A percentile compares a stretch with the other conserved stretches of the same genome.
These are phyloP conservation scores for Parotocinclus haroldoi DNA, from an alignment of 2,797 vertebrate species.

Conservation along the genomic window DNA sequence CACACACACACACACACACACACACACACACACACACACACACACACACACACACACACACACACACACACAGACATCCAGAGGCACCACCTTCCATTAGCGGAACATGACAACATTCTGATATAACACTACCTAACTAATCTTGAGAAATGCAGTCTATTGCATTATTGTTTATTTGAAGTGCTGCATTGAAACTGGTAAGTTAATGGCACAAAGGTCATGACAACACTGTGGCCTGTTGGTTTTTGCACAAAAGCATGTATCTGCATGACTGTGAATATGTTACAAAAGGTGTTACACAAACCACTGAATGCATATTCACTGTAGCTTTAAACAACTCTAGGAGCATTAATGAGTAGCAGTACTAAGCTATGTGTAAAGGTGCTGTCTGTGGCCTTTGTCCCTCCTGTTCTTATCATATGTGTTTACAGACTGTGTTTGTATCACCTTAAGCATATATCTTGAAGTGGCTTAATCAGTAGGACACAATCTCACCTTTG, in stretches of 20 bases:
- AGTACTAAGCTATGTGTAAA: neutral
- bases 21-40: conserved; percentile 2
- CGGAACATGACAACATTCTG: conserved; percentile 28
- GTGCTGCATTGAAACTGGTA: conserved; percentile 7
- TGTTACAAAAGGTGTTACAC: conserved; percentile 21
- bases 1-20: neutral
- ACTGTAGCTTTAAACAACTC: no score
- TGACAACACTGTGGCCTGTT: conserved; percentile 36
- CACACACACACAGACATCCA: conserved; percentile 5
- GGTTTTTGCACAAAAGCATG: conserved; percentile 3
- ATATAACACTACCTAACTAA: conserved; percentile 26
- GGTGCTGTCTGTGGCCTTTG: neutral
- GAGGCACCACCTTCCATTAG: conserved; percentile 8
- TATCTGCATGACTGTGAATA: no score
- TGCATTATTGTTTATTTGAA: conserved; percentile 15
- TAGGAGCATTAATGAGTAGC: neutral
- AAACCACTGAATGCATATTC: no score
- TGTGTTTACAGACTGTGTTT: conserved; percentile 6
- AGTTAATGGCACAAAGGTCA: conserved; percentile 21
- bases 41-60: neutral
- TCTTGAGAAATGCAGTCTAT: conserved; percentile 12
- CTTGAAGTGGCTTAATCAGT: conserved; percentile 17
- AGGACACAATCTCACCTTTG: conserved; percentile 30
- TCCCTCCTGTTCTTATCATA: conserved; percentile 3
- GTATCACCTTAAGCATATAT: neutral